phyloP scores from a whole-genome alignment of 1,140 invertebrate genomes.

The Rhysida immarginata region DNA sequence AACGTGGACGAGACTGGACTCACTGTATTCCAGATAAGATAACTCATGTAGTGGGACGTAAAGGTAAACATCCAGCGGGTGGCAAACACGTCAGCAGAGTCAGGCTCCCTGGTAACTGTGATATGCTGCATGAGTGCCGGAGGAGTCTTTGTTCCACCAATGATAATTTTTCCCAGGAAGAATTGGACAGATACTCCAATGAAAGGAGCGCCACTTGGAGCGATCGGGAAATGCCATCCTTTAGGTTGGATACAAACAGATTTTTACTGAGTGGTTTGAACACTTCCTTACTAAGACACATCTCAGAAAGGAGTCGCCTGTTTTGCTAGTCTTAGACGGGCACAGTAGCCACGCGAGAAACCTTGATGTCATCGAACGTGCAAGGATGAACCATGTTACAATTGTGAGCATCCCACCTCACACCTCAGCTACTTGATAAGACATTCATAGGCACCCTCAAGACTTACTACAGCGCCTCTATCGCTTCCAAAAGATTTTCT shows the following conservation, averaged over 20 bases:
- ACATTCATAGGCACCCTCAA: constrained; percentile 18
- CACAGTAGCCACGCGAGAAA: constrained; percentile 23
- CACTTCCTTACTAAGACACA: constrained; percentile 26
- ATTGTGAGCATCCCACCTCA: constrained; percentile 19
- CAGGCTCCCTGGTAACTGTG: constrained; percentile 15
- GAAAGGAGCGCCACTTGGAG: constrained; percentile 23
- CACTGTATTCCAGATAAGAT: constrained; percentile 29
- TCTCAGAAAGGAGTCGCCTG: constrained; percentile 19
- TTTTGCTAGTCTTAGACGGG: constrained; percentile 30
- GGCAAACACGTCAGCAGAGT: constrained; percentile 16
- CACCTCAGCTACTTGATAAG: constrained; percentile 18
- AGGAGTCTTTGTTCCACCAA: constrained; percentile 11
- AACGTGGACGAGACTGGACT: constrained; percentile 27
- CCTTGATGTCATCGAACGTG: constrained; percentile 21
- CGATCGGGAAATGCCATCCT: constrained; percentile 20
- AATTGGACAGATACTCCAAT: constrained; percentile 24
- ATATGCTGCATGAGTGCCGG: constrained; percentile 9
- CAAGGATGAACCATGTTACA: constrained; percentile 16
- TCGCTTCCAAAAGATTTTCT: neutral
- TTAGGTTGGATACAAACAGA: constrained; percentile 24
- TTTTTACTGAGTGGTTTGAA: constrained; percentile 25
- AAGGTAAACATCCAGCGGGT: constrained; percentile 17
- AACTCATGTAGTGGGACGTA: constrained; percentile 12
- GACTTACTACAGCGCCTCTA: neutral
- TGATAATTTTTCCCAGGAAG: constrained; percentile 29